A percentile compares a stretch with the other conserved stretches of the same genome.
Conservation (phyloP, 2,113 vertebrate genomes). For the Sorex araneus region DNA sequence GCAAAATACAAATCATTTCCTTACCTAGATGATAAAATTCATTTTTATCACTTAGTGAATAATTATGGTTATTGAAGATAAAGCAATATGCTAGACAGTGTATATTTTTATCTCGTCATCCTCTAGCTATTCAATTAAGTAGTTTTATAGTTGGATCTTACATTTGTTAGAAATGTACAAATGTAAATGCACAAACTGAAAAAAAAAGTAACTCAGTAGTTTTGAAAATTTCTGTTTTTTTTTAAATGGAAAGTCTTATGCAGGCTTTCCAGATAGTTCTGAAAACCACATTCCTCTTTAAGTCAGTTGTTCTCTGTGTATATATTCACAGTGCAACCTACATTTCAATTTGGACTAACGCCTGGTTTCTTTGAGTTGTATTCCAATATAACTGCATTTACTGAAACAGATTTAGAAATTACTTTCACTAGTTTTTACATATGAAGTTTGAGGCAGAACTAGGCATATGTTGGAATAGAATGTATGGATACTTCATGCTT, state of each 20-base stretch:
- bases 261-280: background rate
- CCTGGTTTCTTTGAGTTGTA: slow-evolving; percentile 43
- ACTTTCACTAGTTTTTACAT: background rate
- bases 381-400: slow-evolving; percentile 7
- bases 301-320: slow-evolving; percentile 17
- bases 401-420: slow-evolving; percentile 13
- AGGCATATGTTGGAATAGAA: background rate
- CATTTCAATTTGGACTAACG: slow-evolving; percentile 46
- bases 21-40: background rate
- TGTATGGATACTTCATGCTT: background rate
- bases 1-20: background rate
- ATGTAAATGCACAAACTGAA: background rate
- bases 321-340: background rate
- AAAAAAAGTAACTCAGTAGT: background rate
- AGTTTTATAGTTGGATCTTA: background rate
- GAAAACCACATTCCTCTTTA: slow-evolving; percentile 15
- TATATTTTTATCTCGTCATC: background rate
- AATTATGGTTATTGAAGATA: background rate
- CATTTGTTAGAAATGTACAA: background rate
- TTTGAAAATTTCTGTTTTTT: slow-evolving; percentile 29
- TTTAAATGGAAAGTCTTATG: background rate
- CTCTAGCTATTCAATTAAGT: background rate
- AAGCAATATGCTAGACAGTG: background rate
- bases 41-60: slow-evolving; percentile 27
- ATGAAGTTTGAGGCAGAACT: background rate